Conservation (phyloP, 2,113 vertebrate species). For the Cyprinus carpio region DNA sequence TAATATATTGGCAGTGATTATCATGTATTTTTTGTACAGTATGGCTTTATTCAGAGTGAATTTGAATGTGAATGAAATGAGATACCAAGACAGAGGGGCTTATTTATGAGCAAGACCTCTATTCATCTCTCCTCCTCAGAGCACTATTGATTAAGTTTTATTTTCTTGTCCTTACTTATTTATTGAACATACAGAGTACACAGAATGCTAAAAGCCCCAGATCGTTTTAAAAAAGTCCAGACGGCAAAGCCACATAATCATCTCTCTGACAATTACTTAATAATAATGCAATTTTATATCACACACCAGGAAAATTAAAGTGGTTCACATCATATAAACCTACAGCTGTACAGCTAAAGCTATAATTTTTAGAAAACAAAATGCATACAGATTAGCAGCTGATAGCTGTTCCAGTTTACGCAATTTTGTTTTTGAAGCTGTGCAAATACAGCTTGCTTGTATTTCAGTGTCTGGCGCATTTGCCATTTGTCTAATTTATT, state of each 20-base stretch:
- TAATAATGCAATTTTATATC: conserved; percentile 30
- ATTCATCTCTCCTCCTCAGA: too few relatives aligned
- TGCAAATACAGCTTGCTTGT: neutral
- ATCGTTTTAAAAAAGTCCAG: neutral
- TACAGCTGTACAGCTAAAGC: conserved; percentile 11
- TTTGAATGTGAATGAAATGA: too few relatives aligned
- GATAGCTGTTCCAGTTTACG: neutral
- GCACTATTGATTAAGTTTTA: too few relatives aligned
- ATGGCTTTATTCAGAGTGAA: neutral
- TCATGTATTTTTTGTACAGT: neutral
- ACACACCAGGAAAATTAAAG: neutral
- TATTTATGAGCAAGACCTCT: too few relatives aligned
- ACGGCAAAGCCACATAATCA: neutral
- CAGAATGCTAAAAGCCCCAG: neutral
- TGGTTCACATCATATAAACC: neutral
- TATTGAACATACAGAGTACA: neutral
- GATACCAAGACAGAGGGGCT: too few relatives aligned
- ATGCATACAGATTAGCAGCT: neutral
- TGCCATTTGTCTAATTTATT: neutral
- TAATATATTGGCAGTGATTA: too few relatives aligned
- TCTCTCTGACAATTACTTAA: conserved; percentile 2
- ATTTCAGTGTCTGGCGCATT: conserved; percentile 13
- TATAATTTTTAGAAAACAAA: neutral
- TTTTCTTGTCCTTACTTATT: neutral
- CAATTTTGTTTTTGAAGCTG: neutral